Percentiles rank a stretch among this genome's conserved stretches.
Evolutionary conservation across 2,797 vertebrate genomes (phyloP).

Genomic region (Sitta carolinensis): DNA sequence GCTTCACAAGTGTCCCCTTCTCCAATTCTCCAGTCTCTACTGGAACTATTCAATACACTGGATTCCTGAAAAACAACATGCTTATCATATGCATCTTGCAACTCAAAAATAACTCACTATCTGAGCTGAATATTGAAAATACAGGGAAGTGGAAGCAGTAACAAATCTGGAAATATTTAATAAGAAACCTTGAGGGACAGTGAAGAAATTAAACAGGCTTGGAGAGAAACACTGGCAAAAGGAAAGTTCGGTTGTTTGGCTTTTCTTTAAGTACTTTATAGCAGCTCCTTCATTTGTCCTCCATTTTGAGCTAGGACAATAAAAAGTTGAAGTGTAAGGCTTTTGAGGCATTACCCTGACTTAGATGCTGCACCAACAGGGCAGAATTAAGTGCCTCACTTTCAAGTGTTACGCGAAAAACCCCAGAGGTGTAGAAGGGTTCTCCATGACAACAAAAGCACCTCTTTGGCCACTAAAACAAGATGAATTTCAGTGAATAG

Average conservation of each 20-base stretch:
- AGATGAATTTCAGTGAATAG: not conserved
- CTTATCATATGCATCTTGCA: not conserved
- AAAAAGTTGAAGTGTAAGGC: not conserved
- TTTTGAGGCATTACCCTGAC: not conserved
- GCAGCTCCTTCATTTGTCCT: not conserved
- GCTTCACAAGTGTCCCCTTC: constrained; percentile 77
- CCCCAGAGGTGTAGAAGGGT: rapidly evolving
- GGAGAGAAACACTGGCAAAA: not conserved
- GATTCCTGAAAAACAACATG: constrained; percentile 75
- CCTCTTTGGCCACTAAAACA: not conserved
- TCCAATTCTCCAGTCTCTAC: constrained; percentile 80
- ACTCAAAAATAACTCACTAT: not conserved
- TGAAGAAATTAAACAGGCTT: not conserved
- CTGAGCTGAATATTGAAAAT: not conserved
- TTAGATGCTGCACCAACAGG: not conserved
- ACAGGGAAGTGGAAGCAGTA: not conserved
- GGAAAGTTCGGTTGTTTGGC: not conserved
- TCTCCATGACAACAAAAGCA: not conserved
- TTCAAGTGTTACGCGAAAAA: not conserved
- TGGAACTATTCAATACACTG: constrained; percentile 73
- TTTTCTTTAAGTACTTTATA: not conserved
- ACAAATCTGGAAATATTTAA: not conserved
- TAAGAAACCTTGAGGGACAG: not conserved
- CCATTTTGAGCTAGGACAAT: not conserved
- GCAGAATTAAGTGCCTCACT: not conserved